Conservation (phyloP, 2,797 vertebrate genomes). For the Darevskia nairensis region DNA sequence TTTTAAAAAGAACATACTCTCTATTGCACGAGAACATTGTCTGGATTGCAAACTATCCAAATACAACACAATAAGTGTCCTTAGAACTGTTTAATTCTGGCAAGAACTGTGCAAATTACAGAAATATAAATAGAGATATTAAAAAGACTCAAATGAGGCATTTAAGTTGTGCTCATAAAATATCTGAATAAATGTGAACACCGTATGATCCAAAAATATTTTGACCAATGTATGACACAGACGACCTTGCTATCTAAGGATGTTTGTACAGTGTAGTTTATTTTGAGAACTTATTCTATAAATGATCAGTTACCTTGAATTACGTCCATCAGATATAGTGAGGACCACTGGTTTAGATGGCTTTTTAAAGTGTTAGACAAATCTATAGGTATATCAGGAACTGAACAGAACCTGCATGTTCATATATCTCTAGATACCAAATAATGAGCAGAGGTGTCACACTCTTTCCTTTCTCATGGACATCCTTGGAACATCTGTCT, state of each 20-base stretch:
- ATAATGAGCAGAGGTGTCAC: background rate
- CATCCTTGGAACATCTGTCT: background rate
- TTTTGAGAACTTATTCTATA: background rate
- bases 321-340: background rate
- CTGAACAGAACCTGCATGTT: background rate
- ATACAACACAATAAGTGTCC: background rate
- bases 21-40: background rate
- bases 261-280: background rate
- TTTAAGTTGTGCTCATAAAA: background rate
- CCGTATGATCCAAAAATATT: background rate
- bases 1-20: constrained; percentile 25
- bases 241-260: background rate
- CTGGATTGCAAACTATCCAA: background rate
- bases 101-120: background rate
- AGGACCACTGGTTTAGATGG: background rate
- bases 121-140: background rate
- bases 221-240: background rate
- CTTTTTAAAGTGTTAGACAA: background rate
- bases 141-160: background rate
- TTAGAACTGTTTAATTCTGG: background rate
- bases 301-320: background rate
- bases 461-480: background rate
- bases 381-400: background rate
- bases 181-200: background rate
- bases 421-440: background rate